Evolutionary conservation across 2,113 vertebrate genomes (phyloP), one percentile per base, ranked within the genome.

Genomic region (Laterallus jamaicensis): DNA sequence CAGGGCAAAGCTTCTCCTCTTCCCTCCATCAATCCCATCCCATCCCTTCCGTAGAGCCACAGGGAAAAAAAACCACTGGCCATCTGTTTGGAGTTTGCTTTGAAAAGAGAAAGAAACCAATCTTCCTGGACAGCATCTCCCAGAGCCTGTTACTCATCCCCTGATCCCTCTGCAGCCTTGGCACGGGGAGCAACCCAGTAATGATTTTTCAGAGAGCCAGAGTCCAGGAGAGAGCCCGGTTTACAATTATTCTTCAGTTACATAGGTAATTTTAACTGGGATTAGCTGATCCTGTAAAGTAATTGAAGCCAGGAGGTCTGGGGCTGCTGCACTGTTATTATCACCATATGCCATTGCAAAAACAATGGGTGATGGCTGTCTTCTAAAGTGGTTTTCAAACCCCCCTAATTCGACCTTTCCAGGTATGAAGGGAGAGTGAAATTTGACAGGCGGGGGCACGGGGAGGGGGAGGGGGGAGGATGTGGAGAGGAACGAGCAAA

Each of bases 11-110:
- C 0, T 0, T 69, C 73, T 73, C 49, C 69, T 69, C 67, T 76
- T 67, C 52, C 29, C n/a, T 47, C 85, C 13, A 2, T 42, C 58
- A 22, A 68, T 64, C 74, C 90, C 60, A 17, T 35, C 84, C 54
- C 9, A 2, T 56, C 66, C 86, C 12, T 37, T 68, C 37, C 16
- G 10, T 3, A 58, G 76, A 63, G 66, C 63, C 32, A n/a, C 1
- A 18, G 32, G 68, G 52, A 31, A 59, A 73, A 89, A 71, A 49
- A 49, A 49, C 22, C 19, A 50, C 69, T 40, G 58, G 44, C 93
- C 97, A 97, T 98, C 96, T 98, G 97, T 96, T 97, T 96, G 92
- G 95, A 96, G 96, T 98, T 98, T 97, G 93, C 95, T 96, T 79
- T 80, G 95, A 95, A 92, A 64, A 81, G 79, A 47, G 67, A 79